These are phyloP conservation scores for Merodon equestris DNA, from an alignment of 2,888 invertebrate genomes.

Conservation along the genomic window DNA sequence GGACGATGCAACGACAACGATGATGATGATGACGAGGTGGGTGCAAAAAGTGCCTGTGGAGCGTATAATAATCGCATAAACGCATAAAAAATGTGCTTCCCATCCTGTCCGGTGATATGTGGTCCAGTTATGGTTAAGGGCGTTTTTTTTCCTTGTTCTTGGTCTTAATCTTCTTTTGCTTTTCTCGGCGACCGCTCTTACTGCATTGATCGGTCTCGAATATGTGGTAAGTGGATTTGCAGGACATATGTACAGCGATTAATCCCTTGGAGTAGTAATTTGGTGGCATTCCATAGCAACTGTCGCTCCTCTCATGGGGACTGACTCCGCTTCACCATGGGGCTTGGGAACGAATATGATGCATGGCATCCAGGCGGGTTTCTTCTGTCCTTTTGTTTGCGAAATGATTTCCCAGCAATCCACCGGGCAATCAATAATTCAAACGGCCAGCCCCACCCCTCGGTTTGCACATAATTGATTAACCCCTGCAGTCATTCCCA, in stretches of 20 bases:
- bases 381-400: too few species aligned
- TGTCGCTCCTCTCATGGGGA: too few species aligned
- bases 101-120: constrained; percentile 52
- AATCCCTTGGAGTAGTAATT: too few species aligned
- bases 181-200: too few species aligned
- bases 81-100: constrained; percentile 68
- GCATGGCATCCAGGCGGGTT: too few species aligned
- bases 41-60: constrained; percentile 70
- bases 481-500: constrained; percentile 62
- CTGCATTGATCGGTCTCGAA: background rate
- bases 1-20: too few species aligned
- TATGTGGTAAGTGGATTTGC: constrained; percentile 1
- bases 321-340: too few species aligned
- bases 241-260: too few species aligned
- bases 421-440: constrained; percentile 46
- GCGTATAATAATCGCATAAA: constrained; percentile 72
- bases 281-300: too few species aligned
- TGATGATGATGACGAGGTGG: constrained; percentile 70
- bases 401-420: too few species aligned
- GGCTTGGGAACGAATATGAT: too few species aligned
- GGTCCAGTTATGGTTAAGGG: constrained; percentile 38
- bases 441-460: constrained; percentile 16
- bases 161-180: background rate
- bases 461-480: constrained; percentile 46
- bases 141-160: background rate